Evolutionary conservation across 2,797 vertebrate genomes (phyloP), one percentile per base, ranked within the genome.

Genomic region (Myripristis jacobus): DNA sequence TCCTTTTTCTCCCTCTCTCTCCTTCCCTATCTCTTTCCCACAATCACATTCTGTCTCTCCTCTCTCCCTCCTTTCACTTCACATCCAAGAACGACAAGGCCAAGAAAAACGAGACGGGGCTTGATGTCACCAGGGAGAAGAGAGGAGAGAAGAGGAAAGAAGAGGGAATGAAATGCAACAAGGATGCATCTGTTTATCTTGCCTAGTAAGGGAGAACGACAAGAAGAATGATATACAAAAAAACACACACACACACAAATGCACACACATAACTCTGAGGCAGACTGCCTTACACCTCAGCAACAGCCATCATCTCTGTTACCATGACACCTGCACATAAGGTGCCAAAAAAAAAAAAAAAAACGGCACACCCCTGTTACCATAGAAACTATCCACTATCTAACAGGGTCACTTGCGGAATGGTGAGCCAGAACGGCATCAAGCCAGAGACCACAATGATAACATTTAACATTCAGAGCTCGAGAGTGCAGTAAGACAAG

Each of bases 321-420:
- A 73, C 82, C 75, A 77, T 84, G 70, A 74, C 75, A 68, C 52
- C 70, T 46, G 24, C 12, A 50, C 10, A 61, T 79, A 56, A 70
- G 24, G 60, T 65, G 34, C 50, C 62, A 57, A 75, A n/a, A 72
- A 80, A 24, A 52, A 41, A 41, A 6, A 52, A 70, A 70, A 70
- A 36, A 75, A n/a, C 9, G 1, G 66, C 63, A 22, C 38, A 31
- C 47, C 22, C 50, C 56, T 25, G 36, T 64, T 59, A 62, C 31
- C 27, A 56, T 27, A 73, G 54, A 63, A 59, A 51, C 27, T 16
- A 51, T 48, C 66, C 52, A 66, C 25, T 21, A 64, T 34, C 19
- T 69, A 55, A 36, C 41, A 38, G 24, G 50, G 31, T 55, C 54
- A 57, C 27, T 58, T 54, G 44, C 2, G 0, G 44, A 41, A 52